Conservation (phyloP, 1,140 invertebrate species). For the Nymphalis io region DNA sequence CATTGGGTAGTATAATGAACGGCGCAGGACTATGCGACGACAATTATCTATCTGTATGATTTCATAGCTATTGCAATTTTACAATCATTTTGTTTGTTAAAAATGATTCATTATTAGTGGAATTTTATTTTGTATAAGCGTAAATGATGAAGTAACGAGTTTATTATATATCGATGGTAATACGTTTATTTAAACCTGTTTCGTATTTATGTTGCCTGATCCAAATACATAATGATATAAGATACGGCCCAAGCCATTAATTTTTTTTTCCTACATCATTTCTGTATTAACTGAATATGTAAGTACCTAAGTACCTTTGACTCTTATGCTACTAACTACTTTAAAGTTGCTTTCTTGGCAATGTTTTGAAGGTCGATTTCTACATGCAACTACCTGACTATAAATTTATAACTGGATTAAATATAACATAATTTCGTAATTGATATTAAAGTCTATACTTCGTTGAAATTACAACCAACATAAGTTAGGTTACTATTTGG, state of each 20-base stretch:
- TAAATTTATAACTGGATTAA: too few relatives aligned
- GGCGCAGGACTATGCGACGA: neutral
- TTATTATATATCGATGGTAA: slow-evolving; percentile 14
- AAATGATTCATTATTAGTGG: slow-evolving; percentile 5
- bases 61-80: slow-evolving; percentile 12
- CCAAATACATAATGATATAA: slow-evolving; percentile 31
- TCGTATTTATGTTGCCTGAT: slow-evolving; percentile 28
- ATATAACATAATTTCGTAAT: too few relatives aligned
- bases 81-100: slow-evolving; percentile 3
- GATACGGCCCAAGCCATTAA: slow-evolving; percentile 28
- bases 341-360: too few relatives aligned
- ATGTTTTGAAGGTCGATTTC: too few relatives aligned
- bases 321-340: too few relatives aligned
- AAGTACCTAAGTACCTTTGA: neutral
- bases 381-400: too few relatives aligned
- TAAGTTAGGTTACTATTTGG: too few relatives aligned
- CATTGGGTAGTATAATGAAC: slow-evolving; percentile 8
- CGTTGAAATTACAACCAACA: too few relatives aligned
- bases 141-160: slow-evolving; percentile 15
- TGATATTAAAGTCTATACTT: too few relatives aligned
- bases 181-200: slow-evolving; percentile 24
- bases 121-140: slow-evolving; percentile 15
- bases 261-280: slow-evolving; percentile 16
- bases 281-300: neutral
- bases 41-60: slow-evolving; percentile 15